Conservation (phyloP, 2,797 vertebrate genomes). For the Labroides dimidiatus region DNA sequence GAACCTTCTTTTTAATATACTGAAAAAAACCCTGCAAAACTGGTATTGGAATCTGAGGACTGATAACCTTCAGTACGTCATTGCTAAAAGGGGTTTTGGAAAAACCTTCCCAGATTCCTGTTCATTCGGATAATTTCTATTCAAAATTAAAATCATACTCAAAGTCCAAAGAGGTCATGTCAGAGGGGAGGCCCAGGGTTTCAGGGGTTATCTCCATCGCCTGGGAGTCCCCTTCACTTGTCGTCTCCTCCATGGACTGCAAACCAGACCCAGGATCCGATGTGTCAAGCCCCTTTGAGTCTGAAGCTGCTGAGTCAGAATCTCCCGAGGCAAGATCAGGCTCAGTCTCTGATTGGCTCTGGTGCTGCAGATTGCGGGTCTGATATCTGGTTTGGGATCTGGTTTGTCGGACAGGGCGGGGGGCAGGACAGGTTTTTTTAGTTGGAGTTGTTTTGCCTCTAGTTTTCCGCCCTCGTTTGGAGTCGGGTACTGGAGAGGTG, state of each 20-base stretch:
- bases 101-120: too few species aligned
- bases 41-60: not conserved
- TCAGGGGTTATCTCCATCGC: slow-evolving; percentile 53
- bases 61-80: not conserved
- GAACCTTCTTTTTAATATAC: too few species aligned
- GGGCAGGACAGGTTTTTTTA: slow-evolving; percentile 41
- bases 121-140: slow-evolving; percentile 21
- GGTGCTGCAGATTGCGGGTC: slow-evolving; percentile 64
- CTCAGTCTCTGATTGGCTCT: slow-evolving; percentile 40
- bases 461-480: slow-evolving; percentile 51
- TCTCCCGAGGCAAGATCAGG: slow-evolving; percentile 19
- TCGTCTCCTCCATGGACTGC: not conserved
- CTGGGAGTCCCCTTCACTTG: not conserved
- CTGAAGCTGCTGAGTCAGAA: slow-evolving; percentile 18
- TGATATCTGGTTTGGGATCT: slow-evolving; percentile 77
- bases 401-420: slow-evolving; percentile 61
- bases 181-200: slow-evolving; percentile 64
- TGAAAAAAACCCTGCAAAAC: too few species aligned
- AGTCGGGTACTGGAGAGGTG: slow-evolving; percentile 21
- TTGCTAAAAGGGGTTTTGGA: not conserved
- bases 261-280: not conserved
- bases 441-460: slow-evolving; percentile 38
- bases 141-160: slow-evolving; percentile 76
- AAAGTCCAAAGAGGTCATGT: slow-evolving; percentile 71
- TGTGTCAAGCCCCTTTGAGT: slow-evolving; percentile 25